Conservation (phyloP, 2,797 vertebrate genomes). For the Bryconaethiops microstoma region DNA sequence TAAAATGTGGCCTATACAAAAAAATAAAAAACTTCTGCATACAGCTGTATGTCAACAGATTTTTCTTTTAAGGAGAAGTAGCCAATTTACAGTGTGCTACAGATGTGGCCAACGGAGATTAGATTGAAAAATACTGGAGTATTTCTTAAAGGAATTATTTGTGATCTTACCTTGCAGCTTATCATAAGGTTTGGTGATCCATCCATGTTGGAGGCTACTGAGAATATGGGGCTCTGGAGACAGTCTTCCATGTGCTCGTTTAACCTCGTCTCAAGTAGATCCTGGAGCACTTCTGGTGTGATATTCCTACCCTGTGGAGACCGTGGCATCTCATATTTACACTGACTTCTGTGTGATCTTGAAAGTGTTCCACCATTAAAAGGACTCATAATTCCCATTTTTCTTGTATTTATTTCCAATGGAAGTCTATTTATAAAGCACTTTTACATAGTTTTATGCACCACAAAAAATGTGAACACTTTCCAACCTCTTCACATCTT, state of each 20-base stretch:
- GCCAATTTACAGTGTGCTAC: not conserved
- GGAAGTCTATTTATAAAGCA: too few species aligned
- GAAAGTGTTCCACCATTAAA: too few species aligned
- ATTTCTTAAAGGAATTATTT: not conserved
- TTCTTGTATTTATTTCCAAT: too few species aligned
- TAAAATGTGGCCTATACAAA: not conserved
- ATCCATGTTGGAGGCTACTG: slow-evolving; percentile 74
- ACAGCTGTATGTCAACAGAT: too few species aligned
- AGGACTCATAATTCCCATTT: too few species aligned
- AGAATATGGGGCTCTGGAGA: slow-evolving; percentile 82
- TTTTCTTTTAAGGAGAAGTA: too few species aligned
- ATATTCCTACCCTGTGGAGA: slow-evolving; percentile 69
- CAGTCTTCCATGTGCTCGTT: slow-evolving; percentile 84
- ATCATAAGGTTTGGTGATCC: slow-evolving; percentile 81
- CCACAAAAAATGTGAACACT: too few species aligned
- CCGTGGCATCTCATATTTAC: not conserved
- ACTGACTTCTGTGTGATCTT: too few species aligned
- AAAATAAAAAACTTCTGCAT: too few species aligned
- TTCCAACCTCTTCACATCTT: too few species aligned
- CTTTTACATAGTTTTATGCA: too few species aligned
- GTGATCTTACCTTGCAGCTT: slow-evolving; percentile 81
- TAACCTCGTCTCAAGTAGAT: slow-evolving; percentile 78
- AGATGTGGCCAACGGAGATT: not conserved
- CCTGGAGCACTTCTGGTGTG: slow-evolving; percentile 75
- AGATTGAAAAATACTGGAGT: not conserved